Evolutionary conservation across 2,797 vertebrate genomes (phyloP).

Genomic region (Brachyrhaphis roseni): DNA sequence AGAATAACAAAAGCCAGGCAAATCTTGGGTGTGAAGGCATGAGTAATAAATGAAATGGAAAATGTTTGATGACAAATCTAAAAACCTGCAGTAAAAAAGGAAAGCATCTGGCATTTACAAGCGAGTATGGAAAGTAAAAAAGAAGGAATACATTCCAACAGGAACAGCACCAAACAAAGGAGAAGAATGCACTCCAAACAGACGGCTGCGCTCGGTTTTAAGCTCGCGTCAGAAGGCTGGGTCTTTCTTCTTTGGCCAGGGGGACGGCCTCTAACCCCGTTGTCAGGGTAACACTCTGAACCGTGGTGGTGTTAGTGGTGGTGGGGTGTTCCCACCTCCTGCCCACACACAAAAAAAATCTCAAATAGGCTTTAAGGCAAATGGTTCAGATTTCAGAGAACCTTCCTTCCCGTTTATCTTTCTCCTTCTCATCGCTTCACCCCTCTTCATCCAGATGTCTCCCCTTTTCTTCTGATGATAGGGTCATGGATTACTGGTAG

Average conservation of each 20-base stretch:
- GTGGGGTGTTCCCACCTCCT: constrained; percentile 30
- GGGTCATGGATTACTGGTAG: constrained; percentile 55
- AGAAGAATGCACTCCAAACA: constrained; percentile 41
- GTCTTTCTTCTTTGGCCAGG: constrained; percentile 48
- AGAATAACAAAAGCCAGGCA: constrained; percentile 38
- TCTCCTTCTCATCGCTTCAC: constrained; percentile 23
- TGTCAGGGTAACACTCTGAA: constrained; percentile 61
- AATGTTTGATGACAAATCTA: constrained; percentile 46
- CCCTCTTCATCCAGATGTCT: constrained; percentile 22
- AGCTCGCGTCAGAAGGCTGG: constrained; percentile 58
- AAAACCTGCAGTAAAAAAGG: constrained; percentile 37
- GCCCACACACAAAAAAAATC: constrained; percentile 21
- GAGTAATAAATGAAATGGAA: constrained; percentile 42
- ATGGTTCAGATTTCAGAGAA: constrained; percentile 44
- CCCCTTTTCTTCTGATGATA: constrained; percentile 34
- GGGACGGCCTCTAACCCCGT: constrained; percentile 64
- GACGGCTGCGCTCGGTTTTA: constrained; percentile 47
- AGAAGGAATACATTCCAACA: constrained; percentile 19
- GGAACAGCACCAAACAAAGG: constrained; percentile 32
- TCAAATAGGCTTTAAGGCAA: constrained; percentile 40
- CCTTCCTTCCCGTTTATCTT: constrained; percentile 45
- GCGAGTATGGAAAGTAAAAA: constrained; percentile 22
- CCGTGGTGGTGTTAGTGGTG: constrained; percentile 23
- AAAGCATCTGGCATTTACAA: constrained; percentile 26
- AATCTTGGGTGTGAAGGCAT: constrained; percentile 14